These are phyloP conservation scores for Eupsilia transversa DNA, from an alignment of 2,888 invertebrate genomes.

Conservation along the genomic window DNA sequence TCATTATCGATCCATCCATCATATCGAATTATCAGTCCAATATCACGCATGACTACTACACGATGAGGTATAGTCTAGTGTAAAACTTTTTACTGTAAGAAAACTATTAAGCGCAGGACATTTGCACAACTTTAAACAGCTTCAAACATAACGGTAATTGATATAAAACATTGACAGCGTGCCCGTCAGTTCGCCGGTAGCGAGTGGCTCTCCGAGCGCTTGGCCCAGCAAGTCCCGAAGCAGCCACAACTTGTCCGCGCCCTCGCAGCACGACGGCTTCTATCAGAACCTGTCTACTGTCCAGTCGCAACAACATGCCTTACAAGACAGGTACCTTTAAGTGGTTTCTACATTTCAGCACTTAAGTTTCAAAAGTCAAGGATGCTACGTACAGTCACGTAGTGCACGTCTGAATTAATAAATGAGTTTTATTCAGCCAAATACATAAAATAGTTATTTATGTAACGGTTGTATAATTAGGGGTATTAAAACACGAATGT, in stretches of 20 bases:
- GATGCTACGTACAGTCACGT: neutral
- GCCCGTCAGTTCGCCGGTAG: conserved; percentile 55
- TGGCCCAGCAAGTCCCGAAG: conserved; percentile 87
- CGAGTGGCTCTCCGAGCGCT: conserved; percentile 71
- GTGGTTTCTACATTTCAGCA: neutral
- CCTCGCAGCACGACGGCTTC: conserved; percentile 86
- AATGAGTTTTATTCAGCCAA: neutral
- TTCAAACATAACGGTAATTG: neutral
- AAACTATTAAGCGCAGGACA: neutral
- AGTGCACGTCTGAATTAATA: neutral
- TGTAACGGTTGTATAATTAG: too few species aligned
- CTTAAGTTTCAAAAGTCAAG: neutral
- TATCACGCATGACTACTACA: too few species aligned
- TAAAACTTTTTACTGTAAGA: neutral
- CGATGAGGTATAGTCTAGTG: too few species aligned
- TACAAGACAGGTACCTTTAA: conserved; percentile 77
- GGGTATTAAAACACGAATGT: too few species aligned
- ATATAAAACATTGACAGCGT: conserved; percentile 37
- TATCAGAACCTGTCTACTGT: conserved; percentile 92
- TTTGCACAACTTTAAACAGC: neutral
- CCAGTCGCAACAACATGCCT: conserved; percentile 79
- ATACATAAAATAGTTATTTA: too few species aligned
- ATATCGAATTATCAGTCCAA: too few species aligned
- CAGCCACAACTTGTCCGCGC: conserved; percentile 85
- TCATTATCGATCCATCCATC: too few species aligned